A percentile compares a stretch with the other conserved stretches of the same genome.
Evolutionary conservation across 2,797 vertebrate species (phyloP).

Genomic region (Tangara arthus): DNA sequence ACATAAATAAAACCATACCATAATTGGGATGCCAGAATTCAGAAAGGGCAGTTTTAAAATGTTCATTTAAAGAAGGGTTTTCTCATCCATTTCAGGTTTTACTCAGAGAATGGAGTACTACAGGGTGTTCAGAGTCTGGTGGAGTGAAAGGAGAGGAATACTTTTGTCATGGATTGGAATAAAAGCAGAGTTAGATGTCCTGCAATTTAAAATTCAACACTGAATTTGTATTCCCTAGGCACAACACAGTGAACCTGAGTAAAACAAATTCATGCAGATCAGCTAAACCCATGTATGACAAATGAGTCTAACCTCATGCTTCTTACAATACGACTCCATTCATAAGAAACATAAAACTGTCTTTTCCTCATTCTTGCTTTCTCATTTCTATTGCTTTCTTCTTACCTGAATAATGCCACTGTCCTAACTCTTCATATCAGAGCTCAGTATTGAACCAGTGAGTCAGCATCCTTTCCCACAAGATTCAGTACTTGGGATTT

Average conservation of each 20-base stretch:
- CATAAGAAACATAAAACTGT: background rate
- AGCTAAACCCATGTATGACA: background rate
- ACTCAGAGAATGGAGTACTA: background rate
- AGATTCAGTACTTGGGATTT: conserved; percentile 38
- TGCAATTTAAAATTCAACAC: background rate
- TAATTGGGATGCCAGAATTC: background rate
- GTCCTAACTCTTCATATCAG: background rate
- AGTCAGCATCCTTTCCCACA: conserved; percentile 51
- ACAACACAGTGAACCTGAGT: background rate
- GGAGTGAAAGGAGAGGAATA: background rate
- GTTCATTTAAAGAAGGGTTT: background rate
- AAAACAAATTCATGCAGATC: background rate
- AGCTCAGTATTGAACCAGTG: background rate
- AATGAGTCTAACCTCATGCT: background rate
- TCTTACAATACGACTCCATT: background rate
- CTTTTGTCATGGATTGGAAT: background rate
- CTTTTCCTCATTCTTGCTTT: background rate
- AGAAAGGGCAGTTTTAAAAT: background rate
- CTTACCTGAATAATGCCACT: background rate
- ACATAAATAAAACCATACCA: background rate
- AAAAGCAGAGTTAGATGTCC: background rate
- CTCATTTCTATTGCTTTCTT: background rate
- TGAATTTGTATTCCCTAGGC: background rate
- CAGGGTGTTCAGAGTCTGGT: background rate
- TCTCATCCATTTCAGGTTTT: background rate